A percentile compares a stretch with the other conserved stretches of the same genome.
Conservation (phyloP, 2,888 invertebrate genomes). For the Drepana falcataria region DNA sequence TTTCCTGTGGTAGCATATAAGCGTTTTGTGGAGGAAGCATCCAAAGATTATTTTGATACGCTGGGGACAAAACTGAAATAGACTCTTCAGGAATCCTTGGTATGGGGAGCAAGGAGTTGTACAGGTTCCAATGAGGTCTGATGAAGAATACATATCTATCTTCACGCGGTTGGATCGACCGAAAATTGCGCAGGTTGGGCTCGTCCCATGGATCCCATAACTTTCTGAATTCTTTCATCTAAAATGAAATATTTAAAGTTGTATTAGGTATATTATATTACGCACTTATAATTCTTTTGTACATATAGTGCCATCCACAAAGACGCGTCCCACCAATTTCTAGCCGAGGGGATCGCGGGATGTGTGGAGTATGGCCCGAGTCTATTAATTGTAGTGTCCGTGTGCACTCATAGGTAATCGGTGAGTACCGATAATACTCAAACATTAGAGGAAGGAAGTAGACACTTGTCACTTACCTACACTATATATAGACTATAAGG, state of each 20-base stretch:
- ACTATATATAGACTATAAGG: too few species aligned
- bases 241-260: conserved; percentile 10
- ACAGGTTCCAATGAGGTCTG: conserved; percentile 69
- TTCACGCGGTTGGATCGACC: conserved; percentile 62
- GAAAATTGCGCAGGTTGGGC: conserved; percentile 72
- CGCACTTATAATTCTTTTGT: too few species aligned
- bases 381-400: too few species aligned
- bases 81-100: conserved; percentile 53
- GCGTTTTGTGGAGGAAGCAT: conserved; percentile 58
- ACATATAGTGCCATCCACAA: too few species aligned
- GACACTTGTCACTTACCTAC: too few species aligned
- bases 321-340: too few species aligned
- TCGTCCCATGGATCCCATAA: conserved; percentile 73
- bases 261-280: too few species aligned
- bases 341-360: too few species aligned
- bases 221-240: conserved; percentile 78
- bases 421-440: too few species aligned
- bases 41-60: conserved; percentile 44
- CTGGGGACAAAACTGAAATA: conserved; percentile 52
- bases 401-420: too few species aligned
- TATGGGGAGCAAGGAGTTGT: conserved; percentile 69
- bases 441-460: too few species aligned
- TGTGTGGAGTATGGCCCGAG: too few species aligned
- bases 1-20: conserved; percentile 36
- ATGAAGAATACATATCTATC: conserved; percentile 73